phyloP scores from a whole-genome alignment of 2,797 vertebrate species.

The Petrocephalus sullivani region DNA sequence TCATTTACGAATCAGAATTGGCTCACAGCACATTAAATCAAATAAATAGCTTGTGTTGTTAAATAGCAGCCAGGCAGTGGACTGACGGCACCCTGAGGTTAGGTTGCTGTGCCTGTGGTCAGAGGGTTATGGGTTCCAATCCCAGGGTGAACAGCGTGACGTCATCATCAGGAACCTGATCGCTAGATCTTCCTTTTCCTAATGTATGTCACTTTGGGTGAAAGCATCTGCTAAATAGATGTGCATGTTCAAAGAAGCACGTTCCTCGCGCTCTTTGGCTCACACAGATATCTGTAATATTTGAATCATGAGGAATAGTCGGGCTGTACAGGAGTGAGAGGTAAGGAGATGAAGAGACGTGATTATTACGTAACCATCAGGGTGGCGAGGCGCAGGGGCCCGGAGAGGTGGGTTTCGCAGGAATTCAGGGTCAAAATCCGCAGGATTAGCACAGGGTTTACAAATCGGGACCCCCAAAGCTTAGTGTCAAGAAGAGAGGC shows the following conservation, averaged over 20 bases:
- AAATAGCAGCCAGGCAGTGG: not conserved
- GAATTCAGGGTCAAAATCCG: not conserved
- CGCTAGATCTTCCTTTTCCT: too few relatives aligned
- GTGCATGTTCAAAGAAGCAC: too few relatives aligned
- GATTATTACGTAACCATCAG: not conserved
- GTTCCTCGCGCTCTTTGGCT: not conserved
- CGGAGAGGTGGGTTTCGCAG: not conserved
- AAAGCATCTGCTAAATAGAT: too few relatives aligned
- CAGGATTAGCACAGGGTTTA: conserved; percentile 35
- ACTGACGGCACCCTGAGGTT: not conserved
- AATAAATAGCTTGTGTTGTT: not conserved
- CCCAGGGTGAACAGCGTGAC: not conserved
- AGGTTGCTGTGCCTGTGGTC: not conserved
- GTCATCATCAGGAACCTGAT: not conserved
- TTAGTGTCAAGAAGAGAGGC: conserved; percentile 34
- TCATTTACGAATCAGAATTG: not conserved
- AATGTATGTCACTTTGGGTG: too few relatives aligned
- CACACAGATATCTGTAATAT: not conserved
- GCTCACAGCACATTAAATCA: not conserved
- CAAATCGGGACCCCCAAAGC: conserved; percentile 36
- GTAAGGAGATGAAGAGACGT: not conserved
- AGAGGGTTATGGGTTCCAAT: not conserved
- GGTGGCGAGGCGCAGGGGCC: not conserved
- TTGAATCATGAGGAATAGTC: not conserved
- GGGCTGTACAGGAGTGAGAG: not conserved